Conservation (phyloP, 2,888 invertebrate species). For the Nysson spinosus region DNA sequence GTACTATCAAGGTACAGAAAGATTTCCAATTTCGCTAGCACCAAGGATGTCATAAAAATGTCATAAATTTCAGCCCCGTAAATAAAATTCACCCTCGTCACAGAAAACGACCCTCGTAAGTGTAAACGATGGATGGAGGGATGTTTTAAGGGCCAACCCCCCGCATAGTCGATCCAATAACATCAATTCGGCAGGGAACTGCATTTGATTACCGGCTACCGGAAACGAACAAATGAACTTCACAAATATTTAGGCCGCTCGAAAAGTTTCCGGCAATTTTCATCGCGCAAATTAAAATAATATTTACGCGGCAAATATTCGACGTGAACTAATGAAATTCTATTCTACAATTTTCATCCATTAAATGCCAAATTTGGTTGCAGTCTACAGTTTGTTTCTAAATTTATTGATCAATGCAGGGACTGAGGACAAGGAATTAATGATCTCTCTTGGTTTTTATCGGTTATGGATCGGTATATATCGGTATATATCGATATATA, state of each 20-base stretch:
- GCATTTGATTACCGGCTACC: constrained; percentile 11
- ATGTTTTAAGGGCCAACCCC: neutral
- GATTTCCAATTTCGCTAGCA: constrained; percentile 27
- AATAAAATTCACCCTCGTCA: constrained; percentile 24
- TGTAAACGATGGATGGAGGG: neutral
- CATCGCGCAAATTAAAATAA: too few relatives aligned
- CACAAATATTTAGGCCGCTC: too few relatives aligned
- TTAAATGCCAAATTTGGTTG: too few relatives aligned
- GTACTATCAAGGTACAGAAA: neutral
- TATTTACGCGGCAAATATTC: neutral
- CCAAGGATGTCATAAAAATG: constrained; percentile 5
- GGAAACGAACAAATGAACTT: constrained; percentile 2
- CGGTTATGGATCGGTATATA: too few relatives aligned
- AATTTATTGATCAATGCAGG: too few relatives aligned
- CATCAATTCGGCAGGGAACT: constrained; percentile 21
- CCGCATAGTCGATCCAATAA: constrained; percentile 8
- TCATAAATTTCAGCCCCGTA: constrained; percentile 22
- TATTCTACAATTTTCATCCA: too few relatives aligned
- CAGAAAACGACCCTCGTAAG: constrained; percentile 16
- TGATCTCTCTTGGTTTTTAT: too few relatives aligned
- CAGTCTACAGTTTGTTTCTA: too few relatives aligned
- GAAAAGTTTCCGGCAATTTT: too few relatives aligned
- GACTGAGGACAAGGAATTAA: constrained; percentile 59
- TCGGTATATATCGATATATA: too few relatives aligned
- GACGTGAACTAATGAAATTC: too few relatives aligned